Percentiles rank a stretch among this genome's conserved stretches.
Evolutionary conservation across 2,888 invertebrate genomes (phyloP).

Genomic region (Polylopha cassiicola): DNA sequence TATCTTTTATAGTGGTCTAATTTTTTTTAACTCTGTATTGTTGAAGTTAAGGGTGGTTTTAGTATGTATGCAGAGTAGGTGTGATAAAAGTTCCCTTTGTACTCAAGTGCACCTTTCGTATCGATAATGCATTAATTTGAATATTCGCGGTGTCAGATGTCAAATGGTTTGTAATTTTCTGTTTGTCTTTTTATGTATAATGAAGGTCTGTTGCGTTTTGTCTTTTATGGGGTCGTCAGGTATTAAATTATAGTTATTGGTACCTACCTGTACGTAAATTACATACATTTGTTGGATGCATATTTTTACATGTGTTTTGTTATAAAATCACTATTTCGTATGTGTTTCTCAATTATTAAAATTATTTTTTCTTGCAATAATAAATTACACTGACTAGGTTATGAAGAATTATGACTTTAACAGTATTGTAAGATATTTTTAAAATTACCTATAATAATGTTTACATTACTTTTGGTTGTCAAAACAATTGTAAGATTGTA

Average conservation of each 20-base stretch:
- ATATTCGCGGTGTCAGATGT: conserved; percentile 78
- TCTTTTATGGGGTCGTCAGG: conserved; percentile 23
- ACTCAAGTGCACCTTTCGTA: conserved; percentile 67
- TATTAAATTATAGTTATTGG: conserved; percentile 15
- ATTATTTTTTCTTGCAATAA: too few relatives aligned
- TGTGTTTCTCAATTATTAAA: conserved; percentile 9
- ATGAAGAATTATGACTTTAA: too few relatives aligned
- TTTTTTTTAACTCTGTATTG: conserved; percentile 36
- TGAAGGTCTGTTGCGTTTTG: conserved; percentile 27
- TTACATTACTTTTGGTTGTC: too few relatives aligned
- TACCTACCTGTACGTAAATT: conserved; percentile 7
- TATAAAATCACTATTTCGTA: too few relatives aligned
- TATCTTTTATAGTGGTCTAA: too few relatives aligned
- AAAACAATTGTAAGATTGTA: too few relatives aligned
- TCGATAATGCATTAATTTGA: conserved; percentile 77
- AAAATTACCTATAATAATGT: too few relatives aligned
- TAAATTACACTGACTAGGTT: too few relatives aligned
- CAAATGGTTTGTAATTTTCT: conserved; percentile 75
- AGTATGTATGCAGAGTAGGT: conserved; percentile 41
- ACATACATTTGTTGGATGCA: conserved; percentile 6
- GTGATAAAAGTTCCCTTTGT: conserved; percentile 59
- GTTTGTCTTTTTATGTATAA: conserved; percentile 53
- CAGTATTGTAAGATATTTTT: too few relatives aligned
- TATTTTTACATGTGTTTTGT: too few relatives aligned
- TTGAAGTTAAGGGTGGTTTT: conserved; percentile 29